phyloP scores from a whole-genome alignment of 2,888 invertebrate genomes.

The Diarsia dahlii region DNA sequence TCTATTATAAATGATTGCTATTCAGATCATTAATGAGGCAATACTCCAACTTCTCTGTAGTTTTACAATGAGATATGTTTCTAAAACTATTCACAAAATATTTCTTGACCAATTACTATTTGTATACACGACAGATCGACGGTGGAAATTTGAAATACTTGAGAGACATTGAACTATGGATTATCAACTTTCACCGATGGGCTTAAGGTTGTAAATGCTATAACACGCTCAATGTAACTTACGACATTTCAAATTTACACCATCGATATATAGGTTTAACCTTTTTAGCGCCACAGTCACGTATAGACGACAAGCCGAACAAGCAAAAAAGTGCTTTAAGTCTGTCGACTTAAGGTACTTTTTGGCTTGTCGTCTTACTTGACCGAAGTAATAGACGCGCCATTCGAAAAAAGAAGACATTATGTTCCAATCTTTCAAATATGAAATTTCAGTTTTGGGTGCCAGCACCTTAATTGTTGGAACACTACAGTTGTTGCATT shows the following conservation, averaged over 20 bases:
- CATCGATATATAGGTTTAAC: background rate
- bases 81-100: conserved; percentile 10
- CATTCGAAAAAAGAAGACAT: conserved; percentile 15
- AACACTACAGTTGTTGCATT: conserved; percentile 10
- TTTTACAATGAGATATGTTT: conserved; percentile 37
- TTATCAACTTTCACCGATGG: background rate
- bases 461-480: conserved; percentile 31
- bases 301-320: no score
- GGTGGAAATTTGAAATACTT: background rate
- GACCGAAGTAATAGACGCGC: background rate
- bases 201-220: background rate
- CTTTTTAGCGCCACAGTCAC: no score
- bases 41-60: background rate
- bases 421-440: conserved; percentile 3
- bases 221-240: background rate
- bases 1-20: background rate
- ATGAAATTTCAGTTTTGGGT: conserved; percentile 13
- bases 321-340: no score
- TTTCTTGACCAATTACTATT: conserved; percentile 5
- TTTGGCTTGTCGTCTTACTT: no score
- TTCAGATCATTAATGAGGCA: background rate
- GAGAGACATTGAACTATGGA: background rate
- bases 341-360: no score
- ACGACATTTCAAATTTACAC: background rate
- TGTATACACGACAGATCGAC: background rate